Evolutionary conservation across 2,888 invertebrate species (phyloP).

Genomic region (Pyrocoelia pectoralis): DNA sequence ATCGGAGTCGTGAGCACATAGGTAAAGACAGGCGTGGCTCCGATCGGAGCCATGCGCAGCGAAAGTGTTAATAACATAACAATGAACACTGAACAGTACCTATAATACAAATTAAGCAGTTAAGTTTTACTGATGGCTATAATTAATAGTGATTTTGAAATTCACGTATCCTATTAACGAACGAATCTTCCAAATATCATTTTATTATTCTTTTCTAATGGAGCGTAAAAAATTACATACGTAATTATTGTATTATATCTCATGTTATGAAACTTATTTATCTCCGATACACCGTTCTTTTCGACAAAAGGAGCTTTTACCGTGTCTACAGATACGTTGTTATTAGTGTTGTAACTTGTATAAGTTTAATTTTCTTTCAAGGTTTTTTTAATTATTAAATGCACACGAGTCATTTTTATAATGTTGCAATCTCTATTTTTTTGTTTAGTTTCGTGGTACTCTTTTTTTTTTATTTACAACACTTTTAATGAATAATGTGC

Average conservation of each 20-base stretch:
- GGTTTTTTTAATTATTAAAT: slow-evolving; percentile 9
- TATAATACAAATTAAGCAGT: too few species aligned
- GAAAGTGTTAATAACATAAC: too few species aligned
- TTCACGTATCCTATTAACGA: too few species aligned
- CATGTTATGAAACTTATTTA: not conserved
- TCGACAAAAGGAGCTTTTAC: not conserved
- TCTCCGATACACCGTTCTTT: not conserved
- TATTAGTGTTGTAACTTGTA: slow-evolving; percentile 5
- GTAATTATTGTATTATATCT: not conserved
- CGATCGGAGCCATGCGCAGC: too few species aligned
- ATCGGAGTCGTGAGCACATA: too few species aligned
- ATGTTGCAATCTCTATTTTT: not conserved
- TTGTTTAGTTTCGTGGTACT: not conserved
- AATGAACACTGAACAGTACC: too few species aligned
- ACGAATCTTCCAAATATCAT: too few species aligned
- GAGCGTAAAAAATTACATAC: too few species aligned
- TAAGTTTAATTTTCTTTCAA: slow-evolving; percentile 6
- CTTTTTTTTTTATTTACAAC: not conserved
- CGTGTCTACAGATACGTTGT: not conserved
- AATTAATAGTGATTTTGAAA: too few species aligned
- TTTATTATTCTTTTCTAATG: too few species aligned
- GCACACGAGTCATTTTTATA: not conserved
- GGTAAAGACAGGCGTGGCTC: too few species aligned
- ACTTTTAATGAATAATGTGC: not conserved
- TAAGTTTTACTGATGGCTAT: too few species aligned